Evolutionary conservation across 1,140 invertebrate species (phyloP).

Genomic region (Heliothis virescens): DNA sequence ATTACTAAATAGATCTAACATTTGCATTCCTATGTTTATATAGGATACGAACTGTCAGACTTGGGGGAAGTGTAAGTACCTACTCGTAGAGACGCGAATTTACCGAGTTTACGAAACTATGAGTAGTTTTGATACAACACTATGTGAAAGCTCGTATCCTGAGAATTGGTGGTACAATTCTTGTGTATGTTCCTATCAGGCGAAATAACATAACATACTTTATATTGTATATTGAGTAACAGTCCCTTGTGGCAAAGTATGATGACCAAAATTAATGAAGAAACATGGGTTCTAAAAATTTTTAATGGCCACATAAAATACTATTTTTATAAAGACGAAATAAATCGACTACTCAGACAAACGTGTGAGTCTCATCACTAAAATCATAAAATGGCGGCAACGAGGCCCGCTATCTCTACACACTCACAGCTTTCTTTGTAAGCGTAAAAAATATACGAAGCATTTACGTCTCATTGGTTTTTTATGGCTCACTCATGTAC

Average conservation of each 20-base stretch:
- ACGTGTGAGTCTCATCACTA: conserved; percentile 35
- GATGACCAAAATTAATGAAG: too few relatives aligned
- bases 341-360: too few relatives aligned
- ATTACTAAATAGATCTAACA: conserved; percentile 48
- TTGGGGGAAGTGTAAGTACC: conserved; percentile 17
- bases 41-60: conserved; percentile 11
- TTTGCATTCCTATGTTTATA: conserved; percentile 47
- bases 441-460: conserved; percentile 40
- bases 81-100: conserved; percentile 8
- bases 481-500: conserved; percentile 28
- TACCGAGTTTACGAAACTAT: background rate
- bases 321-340: too few relatives aligned
- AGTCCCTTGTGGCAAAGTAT: too few relatives aligned
- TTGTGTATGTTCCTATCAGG: too few relatives aligned
- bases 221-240: too few relatives aligned
- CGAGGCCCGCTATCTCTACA: conserved; percentile 37
- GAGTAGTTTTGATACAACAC: background rate
- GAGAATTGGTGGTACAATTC: too few relatives aligned
- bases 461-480: conserved; percentile 42
- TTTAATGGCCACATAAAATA: too few relatives aligned
- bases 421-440: conserved; percentile 42
- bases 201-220: too few relatives aligned
- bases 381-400: conserved; percentile 30
- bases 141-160: too few relatives aligned
- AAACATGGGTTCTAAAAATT: too few relatives aligned